phyloP scores from a whole-genome alignment of 2,888 invertebrate species.

The Drosophila multiciliata region DNA sequence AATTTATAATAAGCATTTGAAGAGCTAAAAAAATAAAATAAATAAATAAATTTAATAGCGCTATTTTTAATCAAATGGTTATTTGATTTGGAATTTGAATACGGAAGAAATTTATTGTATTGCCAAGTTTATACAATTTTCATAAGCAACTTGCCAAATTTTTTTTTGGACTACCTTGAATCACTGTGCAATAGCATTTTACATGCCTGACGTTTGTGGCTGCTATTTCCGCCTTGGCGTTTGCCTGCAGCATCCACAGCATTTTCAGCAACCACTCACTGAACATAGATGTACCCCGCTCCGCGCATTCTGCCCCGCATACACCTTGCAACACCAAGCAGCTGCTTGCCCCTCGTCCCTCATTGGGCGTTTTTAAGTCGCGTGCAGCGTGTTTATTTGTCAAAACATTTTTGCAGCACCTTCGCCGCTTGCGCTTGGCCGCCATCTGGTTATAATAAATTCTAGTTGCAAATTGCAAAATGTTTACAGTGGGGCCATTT shows the following conservation, averaged over 20 bases:
- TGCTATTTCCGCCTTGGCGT: conserved; percentile 59
- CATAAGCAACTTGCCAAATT: neutral
- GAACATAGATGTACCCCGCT: conserved; percentile 8
- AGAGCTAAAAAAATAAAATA: neutral
- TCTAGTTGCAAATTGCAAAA: conserved; percentile 67
- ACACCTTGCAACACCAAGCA: neutral
- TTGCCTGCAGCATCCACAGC: conserved; percentile 43
- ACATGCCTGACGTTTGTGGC: conserved; percentile 39
- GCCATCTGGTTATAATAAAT: conserved; percentile 78
- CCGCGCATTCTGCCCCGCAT: neutral
- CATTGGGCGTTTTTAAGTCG: conserved; percentile 52
- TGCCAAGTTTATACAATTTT: conserved; percentile 16
- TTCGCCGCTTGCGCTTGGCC: conserved; percentile 44
- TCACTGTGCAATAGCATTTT: conserved; percentile 58
- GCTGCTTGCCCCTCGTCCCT: neutral
- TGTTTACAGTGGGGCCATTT: conserved; percentile 64
- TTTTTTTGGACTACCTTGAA: conserved; percentile 29
- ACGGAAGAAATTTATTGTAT: neutral
- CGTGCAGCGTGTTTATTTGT: conserved; percentile 80
- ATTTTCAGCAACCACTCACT: conserved; percentile 41
- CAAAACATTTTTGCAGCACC: conserved; percentile 68
- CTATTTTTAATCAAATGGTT: neutral
- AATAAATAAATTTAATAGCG: neutral
- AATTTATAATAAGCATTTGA: neutral
- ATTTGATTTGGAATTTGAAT: neutral